Base-by-base conservation (phyloP, 2,888 invertebrate species). In the Cephus spinipes region DNA sequence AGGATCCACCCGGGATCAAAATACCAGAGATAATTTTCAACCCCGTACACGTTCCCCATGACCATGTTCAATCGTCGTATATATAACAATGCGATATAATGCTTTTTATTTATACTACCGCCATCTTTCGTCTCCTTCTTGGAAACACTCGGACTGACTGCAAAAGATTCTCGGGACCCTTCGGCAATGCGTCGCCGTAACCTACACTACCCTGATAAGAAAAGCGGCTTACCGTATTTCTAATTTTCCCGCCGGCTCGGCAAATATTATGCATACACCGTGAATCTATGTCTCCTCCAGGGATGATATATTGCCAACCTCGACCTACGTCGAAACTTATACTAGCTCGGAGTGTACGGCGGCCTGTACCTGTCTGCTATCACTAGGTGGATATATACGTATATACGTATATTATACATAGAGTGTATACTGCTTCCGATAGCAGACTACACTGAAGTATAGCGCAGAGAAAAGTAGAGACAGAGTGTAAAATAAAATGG, bases 151-250 rank as follows among this genome's bases (percentile, higher is more conserved):
- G 55, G 23, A 23, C 55, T 2, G 23, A 55, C 9, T 55, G 2
- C 23, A 23, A 55, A 23, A 55, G 55, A 23, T 55, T 55, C 55
- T 9, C 23, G 23, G 9, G 9, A 55, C 23, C 55, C 55, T 55
- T 23, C 23, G 55, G 55, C 55, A 23, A 55, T 71, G 15, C 33
- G 6, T 71, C 71, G 71, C 71, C 71, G 71, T 71, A 71, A 71
- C 30, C 71, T 71, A 71, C 33, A 31, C 71, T 82, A 86, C 84
- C 81, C 86, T 89, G 90, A 90, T 90, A 90, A 90, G 89, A 90
- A 89, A 89, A 90, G 87, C 90, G 88, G 90, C 90, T 90, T 90
- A 90, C 87, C 87, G 88, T 87, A 88, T 89, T 90, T 89, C 87
- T 89, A 90, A 90, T 89, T 90, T 90, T 89, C 89, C 86, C 86